phyloP scores from a whole-genome alignment of 37 sponge, comb jelly and placozoan species.

The Haliclona indistincta region DNA sequence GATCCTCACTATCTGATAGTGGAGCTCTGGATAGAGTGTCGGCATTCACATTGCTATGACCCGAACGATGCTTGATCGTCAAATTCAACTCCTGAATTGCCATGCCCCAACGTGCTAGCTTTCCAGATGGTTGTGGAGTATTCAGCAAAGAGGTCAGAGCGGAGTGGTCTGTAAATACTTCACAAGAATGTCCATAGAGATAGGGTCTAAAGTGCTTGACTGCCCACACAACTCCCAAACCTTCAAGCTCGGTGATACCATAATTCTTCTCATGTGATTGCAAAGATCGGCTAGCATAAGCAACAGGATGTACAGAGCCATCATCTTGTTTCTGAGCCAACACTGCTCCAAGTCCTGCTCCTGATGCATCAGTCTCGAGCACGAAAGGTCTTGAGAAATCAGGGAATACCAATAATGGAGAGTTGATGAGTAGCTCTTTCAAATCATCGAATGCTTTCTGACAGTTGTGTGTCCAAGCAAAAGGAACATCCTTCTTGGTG shows the following conservation, averaged over 20 bases:
- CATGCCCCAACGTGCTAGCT: constrained; percentile 37
- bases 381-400: constrained; percentile 27
- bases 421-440: neutral
- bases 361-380: constrained; percentile 54
- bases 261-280: constrained; percentile 33
- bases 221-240: constrained; percentile 30
- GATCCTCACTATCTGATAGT: neutral
- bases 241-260: constrained; percentile 48
- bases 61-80: neutral
- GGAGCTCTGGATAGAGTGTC: constrained; percentile 44
- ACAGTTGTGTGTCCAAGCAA: constrained; percentile 50
- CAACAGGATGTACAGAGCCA: constrained; percentile 37
- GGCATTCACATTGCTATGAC: constrained; percentile 26
- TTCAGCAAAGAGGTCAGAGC: constrained; percentile 21
- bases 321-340: constrained; percentile 36
- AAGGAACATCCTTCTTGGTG: constrained; percentile 40
- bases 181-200: constrained; percentile 30
- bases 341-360: constrained; percentile 52
- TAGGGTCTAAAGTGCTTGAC: constrained; percentile 35
- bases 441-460: constrained; percentile 28
- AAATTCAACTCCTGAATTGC: constrained; percentile 4
- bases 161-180: constrained; percentile 49
- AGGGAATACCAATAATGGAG: constrained; percentile 51
- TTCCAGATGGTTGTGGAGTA: constrained; percentile 18
- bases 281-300: constrained; percentile 42